Conservation (phyloP, 2,888 invertebrate species). For the Halocaridina rubra region DNA sequence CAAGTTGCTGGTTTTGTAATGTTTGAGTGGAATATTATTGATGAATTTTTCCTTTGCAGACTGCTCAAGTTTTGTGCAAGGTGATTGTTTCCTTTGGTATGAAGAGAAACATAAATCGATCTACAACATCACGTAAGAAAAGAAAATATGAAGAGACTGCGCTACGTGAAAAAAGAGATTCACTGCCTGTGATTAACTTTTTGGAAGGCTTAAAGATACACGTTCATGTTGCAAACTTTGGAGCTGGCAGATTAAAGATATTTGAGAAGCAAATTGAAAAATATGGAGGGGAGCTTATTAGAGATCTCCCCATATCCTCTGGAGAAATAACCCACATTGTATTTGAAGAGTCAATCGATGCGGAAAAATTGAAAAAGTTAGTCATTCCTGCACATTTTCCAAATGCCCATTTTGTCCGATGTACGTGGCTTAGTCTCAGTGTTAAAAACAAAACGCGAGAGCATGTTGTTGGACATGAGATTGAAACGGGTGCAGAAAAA, state of each 20-base stretch:
- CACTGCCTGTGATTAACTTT: not conserved
- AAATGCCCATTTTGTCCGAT: slow-evolving; percentile 21
- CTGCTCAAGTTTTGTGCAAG: too few relatives aligned
- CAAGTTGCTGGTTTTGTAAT: too few relatives aligned
- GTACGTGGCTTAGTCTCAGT: slow-evolving; percentile 52
- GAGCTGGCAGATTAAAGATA: slow-evolving; percentile 25
- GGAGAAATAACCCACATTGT: slow-evolving; percentile 28
- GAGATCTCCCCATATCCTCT: not conserved
- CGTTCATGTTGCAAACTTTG: slow-evolving; percentile 52
- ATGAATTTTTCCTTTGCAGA: too few relatives aligned
- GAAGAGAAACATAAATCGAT: not conserved
- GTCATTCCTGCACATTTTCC: not conserved
- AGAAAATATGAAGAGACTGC: not conserved
- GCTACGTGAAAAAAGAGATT: too few relatives aligned
- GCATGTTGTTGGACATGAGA: too few relatives aligned
- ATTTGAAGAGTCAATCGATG: slow-evolving; percentile 54
- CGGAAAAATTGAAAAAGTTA: slow-evolving; percentile 18
- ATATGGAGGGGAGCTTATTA: slow-evolving; percentile 29
- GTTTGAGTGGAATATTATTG: too few relatives aligned
- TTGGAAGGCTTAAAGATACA: slow-evolving; percentile 6
- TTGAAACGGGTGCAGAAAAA: too few relatives aligned
- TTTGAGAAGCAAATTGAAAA: slow-evolving; percentile 44
- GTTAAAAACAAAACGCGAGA: slow-evolving; percentile 34
- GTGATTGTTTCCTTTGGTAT: not conserved
- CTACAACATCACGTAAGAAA: not conserved